Evolutionary conservation across 2,797 vertebrate species (phyloP).

Genomic region (Phataginus tricuspis): DNA sequence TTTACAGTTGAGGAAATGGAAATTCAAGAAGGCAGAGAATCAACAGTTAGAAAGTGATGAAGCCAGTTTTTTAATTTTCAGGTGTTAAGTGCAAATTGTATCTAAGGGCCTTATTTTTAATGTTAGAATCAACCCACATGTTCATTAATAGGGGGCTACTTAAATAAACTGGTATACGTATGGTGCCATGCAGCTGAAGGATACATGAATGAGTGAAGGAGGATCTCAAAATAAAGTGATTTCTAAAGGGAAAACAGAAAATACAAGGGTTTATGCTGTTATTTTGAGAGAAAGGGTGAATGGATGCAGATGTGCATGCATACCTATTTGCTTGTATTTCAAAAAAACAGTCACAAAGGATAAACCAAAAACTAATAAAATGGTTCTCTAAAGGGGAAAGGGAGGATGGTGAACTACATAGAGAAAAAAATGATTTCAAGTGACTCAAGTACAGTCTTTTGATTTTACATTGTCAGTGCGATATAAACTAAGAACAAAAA

Average conservation of each 20-base stretch:
- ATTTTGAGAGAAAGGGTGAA: accelerated
- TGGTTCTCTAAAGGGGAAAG: not conserved
- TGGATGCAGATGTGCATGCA: accelerated
- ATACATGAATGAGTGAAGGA: accelerated
- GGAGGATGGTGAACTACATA: no score
- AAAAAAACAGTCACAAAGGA: not conserved
- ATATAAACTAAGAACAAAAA: not conserved
- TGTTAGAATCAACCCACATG: no score
- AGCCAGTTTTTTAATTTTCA: no score
- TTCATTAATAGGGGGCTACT: not conserved
- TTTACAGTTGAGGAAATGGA: not conserved
- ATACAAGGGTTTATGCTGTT: accelerated
- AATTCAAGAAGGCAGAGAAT: not conserved
- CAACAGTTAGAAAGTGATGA: no score
- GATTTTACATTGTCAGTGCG: not conserved
- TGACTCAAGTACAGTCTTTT: not conserved
- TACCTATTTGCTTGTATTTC: not conserved
- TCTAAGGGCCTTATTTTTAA: not conserved
- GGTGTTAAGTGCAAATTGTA: not conserved
- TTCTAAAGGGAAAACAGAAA: not conserved
- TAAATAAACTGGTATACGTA: not conserved
- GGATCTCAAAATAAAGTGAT: not conserved
- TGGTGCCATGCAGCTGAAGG: no score
- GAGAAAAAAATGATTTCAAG: not conserved
- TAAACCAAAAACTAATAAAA: not conserved